Evolutionary conservation across 2,797 vertebrate genomes (phyloP).

Genomic region (Urosaurus nigricauda): DNA sequence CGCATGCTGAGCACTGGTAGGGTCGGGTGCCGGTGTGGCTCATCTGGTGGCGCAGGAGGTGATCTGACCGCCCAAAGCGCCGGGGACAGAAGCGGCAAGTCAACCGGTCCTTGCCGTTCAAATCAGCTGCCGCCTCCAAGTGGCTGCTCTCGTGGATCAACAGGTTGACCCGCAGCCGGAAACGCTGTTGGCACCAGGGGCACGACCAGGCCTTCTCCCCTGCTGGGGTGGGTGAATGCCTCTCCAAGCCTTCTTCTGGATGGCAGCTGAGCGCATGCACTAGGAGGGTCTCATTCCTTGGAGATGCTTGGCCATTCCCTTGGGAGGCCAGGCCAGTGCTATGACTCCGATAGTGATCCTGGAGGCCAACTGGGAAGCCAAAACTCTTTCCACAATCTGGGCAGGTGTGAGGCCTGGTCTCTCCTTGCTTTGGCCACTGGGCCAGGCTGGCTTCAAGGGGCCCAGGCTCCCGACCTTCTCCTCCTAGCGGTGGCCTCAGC

Average conservation of each 20-base stretch:
- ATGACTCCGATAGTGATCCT: constrained; percentile 69
- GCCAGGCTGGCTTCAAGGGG: not conserved
- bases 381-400: constrained; percentile 72
- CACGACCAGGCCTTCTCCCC: constrained; percentile 89
- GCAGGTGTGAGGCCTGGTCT: constrained; percentile 46
- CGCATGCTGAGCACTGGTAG: constrained; percentile 74
- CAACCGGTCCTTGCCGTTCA: constrained; percentile 27
- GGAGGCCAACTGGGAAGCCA: constrained; percentile 68
- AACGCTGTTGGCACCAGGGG: constrained; percentile 91
- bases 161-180: constrained; percentile 91
- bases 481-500: not conserved
- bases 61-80: constrained; percentile 74
- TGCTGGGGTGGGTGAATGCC: constrained; percentile 69
- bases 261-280: not conserved
- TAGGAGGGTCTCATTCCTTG: not conserved
- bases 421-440: constrained; percentile 22
- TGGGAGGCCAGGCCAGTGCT: not conserved
- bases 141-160: constrained; percentile 91
- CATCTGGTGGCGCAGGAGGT: constrained; percentile 76
- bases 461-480: not conserved
- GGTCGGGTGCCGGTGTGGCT: constrained; percentile 76
- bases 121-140: constrained; percentile 71
- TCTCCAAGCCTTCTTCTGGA: not conserved
- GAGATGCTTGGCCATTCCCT: not conserved
- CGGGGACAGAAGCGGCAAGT: constrained; percentile 86